Conservation (phyloP, 1,140 invertebrate genomes). For the Mya arenaria region DNA sequence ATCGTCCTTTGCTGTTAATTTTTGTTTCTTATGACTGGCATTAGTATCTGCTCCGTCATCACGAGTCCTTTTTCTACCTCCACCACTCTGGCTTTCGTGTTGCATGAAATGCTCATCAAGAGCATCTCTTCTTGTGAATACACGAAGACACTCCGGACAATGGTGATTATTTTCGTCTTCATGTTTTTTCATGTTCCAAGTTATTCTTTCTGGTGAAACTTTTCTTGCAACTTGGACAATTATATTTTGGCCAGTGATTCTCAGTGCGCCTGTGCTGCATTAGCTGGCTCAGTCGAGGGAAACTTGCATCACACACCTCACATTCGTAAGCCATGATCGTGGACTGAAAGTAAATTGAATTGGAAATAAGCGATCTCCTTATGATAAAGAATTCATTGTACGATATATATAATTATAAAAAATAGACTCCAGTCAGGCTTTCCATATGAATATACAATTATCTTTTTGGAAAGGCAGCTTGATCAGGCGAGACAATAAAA, state of each 20-base stretch:
- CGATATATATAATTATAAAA: neutral
- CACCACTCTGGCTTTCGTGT: too few species aligned
- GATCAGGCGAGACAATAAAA: too few species aligned
- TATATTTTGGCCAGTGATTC: constrained; percentile 22
- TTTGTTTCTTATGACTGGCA: neutral
- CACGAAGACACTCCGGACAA: constrained; percentile 5
- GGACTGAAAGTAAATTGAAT: constrained; percentile 4
- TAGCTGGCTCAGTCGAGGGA: constrained; percentile 1
- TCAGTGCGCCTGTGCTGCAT: constrained; percentile 14
- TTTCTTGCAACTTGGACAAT: constrained; percentile 26
- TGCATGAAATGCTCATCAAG: neutral
- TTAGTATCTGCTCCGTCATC: neutral
- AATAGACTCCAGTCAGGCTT: neutral
- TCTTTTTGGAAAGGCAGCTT: too few species aligned
- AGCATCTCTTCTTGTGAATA: constrained; percentile 7
- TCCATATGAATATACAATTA: too few species aligned
- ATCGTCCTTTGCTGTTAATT: neutral
- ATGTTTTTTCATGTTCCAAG: constrained; percentile 18
- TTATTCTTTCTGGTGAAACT: constrained; percentile 21
- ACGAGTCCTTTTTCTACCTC: neutral
- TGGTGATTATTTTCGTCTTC: constrained; percentile 9
- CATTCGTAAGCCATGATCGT: constrained; percentile 14
- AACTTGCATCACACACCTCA: constrained; percentile 4
- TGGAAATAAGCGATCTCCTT: neutral
- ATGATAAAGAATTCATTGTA: neutral